Evolutionary conservation across 2,888 invertebrate species (phyloP), one percentile per base, ranked within the genome.

Genomic region (Lepidocyrtoides sp.): DNA sequence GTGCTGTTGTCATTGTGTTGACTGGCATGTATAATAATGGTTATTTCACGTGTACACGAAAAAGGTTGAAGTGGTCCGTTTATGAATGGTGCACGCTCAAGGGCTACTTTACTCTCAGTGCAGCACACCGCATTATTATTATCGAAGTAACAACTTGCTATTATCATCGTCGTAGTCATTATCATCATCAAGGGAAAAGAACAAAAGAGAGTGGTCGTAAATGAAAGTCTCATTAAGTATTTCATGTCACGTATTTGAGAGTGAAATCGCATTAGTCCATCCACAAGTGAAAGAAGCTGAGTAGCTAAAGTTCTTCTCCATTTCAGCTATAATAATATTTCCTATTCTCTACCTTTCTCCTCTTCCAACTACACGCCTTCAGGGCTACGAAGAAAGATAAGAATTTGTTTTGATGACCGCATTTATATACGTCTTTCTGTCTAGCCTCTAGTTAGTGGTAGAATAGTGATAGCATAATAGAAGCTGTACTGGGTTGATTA

Each of bases 191-290:
- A 51, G 44, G 23, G 14, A 48, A 29, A 54, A 63, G 66, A 83
- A 79, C 77, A 79, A 79, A 79, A 26, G 75, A 69, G 48, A 75
- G 75, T 48, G 75, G 20, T 75, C 32, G 54, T 36, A 57, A 85
- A 72, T 75, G 85, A 85, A 85, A 85, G 85, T 85, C 75, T 85
- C 72, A 85, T 85, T 85, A 85, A 54, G 72, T 72, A 85, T 75
- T 85, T 48, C 85, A 85, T 51, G 85, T 85, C 85, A 85, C 85
- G 85, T 72, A 57, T 44, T 41, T 48, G 57, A 57, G 72, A 54
- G 57, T 72, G 26, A 75, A 85, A 85, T 85, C 85, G 75, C 85
- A 85, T 85, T 72, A 85, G 41, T 36, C 85, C n/a, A 75, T 29
- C 57, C 32, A 23, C 32, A 41, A 75, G 48, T 75, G 75, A 75